Evolutionary conservation across 2,888 invertebrate genomes (phyloP).

Genomic region (Amphipoea lucens): DNA sequence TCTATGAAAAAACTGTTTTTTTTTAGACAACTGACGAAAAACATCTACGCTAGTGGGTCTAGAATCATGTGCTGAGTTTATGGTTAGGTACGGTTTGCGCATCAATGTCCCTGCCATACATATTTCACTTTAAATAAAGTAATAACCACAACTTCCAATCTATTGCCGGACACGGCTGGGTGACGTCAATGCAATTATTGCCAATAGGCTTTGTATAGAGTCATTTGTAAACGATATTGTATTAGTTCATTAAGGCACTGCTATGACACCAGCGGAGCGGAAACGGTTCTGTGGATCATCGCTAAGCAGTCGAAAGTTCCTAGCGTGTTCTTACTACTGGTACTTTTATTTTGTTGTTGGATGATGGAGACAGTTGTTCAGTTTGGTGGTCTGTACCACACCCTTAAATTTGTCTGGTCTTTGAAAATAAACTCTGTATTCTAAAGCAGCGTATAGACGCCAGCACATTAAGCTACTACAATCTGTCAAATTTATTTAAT

Average conservation of each 20-base stretch:
- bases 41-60: too few species aligned
- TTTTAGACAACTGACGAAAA: too few species aligned
- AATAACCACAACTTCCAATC: conserved; percentile 25
- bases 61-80: not conserved
- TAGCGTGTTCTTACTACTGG: not conserved
- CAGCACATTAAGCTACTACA: too few species aligned
- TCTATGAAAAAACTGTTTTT: too few species aligned
- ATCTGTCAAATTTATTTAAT: too few species aligned
- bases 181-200: conserved; percentile 30
- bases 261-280: not conserved
- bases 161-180: not conserved
- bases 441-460: too few species aligned
- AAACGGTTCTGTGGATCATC: not conserved
- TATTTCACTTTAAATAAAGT: conserved; percentile 5
- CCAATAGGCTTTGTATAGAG: conserved; percentile 30
- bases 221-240: conserved; percentile 58
- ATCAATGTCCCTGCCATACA: not conserved
- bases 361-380: too few species aligned
- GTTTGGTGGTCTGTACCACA: too few species aligned
- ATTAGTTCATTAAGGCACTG: conserved; percentile 18
- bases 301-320: not conserved
- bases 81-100: not conserved
- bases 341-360: too few species aligned
- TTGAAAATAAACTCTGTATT: too few species aligned
- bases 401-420: too few species aligned